Base-by-base conservation (phyloP, 2,113 vertebrate genomes). In the Ovibos moschatus region DNA sequence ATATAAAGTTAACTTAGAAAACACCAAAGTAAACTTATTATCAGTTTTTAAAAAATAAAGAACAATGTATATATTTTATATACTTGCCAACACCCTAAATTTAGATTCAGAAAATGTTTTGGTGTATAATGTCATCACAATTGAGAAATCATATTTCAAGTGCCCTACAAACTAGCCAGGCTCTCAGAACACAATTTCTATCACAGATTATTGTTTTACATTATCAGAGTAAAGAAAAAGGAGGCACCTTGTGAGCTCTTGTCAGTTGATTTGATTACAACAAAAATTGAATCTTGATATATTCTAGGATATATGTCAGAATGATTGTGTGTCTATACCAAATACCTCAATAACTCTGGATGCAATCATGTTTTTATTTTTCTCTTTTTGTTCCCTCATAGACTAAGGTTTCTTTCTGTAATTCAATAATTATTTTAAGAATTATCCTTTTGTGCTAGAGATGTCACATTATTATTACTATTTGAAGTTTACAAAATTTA, bases 311-410 rank as follows among this genome's bases (percentile, higher is more conserved):
- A 28, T 53, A 19, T 6, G 33, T 85, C 13, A 47, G 62, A 55
- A 30, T 85, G 13, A 47, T n/a, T 10, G 25, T 60, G 8, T n/a
- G 3, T 62, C n/a, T n/a, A 1, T 43, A 64, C 7, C 10, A 79
- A 62, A 23, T 47, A 85, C 3, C 3, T n/a, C 16, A 79, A 90
- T 19, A 78, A 78, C 47, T 6, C 2, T 57, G 8, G 5, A 43
- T 0, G 0, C 36, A 64, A 85, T 60, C 6, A 12, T 43, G 7
- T 4, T 36, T 43, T 36, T 4, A 17, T 2, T 16, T 36, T 51
- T 36, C 58, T 14, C 10, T 67, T 30, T 27, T 64, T 40, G 3
- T 87, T 25, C 27, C 17, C 79, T 82, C 5, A 76, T n/a, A 93
- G 25, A 76, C 15, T 93, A 8, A 74, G 25, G 1, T 7, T 53